Conservation (phyloP, 2,113 vertebrate genomes). For the Phylloscopus whistleri region DNA sequence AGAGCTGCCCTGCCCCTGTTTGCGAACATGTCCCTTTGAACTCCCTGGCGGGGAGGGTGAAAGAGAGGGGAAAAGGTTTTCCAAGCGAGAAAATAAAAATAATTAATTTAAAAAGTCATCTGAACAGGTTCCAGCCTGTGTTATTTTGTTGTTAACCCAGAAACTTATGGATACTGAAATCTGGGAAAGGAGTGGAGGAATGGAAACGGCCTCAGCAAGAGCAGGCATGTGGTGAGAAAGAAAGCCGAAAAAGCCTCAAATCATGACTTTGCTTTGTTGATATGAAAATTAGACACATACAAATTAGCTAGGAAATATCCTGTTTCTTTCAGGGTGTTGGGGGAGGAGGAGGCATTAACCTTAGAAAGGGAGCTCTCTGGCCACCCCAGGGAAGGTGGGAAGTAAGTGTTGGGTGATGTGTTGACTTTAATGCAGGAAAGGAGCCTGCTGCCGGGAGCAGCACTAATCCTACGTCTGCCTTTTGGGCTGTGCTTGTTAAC, state of each 20-base stretch:
- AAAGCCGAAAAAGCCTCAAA: background rate
- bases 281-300: slow-evolving; percentile 48
- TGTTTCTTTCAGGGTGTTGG: background rate
- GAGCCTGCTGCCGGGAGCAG: slow-evolving; percentile 34
- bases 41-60: slow-evolving; percentile 37
- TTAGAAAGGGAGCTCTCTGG: slow-evolving; percentile 33
- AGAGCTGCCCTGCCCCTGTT: slow-evolving; percentile 12
- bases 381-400: slow-evolving; percentile 61
- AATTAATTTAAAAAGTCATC: background rate
- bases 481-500: background rate
- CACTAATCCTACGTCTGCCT: slow-evolving; percentile 18
- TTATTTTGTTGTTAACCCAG: slow-evolving; percentile 37
- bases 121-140: slow-evolving; percentile 41
- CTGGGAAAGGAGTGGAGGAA: background rate
- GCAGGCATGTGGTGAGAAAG: background rate
- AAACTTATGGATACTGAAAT: slow-evolving; percentile 37
- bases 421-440: slow-evolving; percentile 70
- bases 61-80: slow-evolving; percentile 60
- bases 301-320: slow-evolving; percentile 63
- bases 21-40: slow-evolving; percentile 65
- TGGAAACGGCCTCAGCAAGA: background rate
- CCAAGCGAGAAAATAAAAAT: slow-evolving; percentile 49
- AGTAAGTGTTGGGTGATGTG: slow-evolving; percentile 66
- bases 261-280: slow-evolving; percentile 11
- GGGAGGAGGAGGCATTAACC: slow-evolving; percentile 18